phyloP scores from a whole-genome alignment of 2,888 invertebrate species.

The Napeogenes sylphis region DNA sequence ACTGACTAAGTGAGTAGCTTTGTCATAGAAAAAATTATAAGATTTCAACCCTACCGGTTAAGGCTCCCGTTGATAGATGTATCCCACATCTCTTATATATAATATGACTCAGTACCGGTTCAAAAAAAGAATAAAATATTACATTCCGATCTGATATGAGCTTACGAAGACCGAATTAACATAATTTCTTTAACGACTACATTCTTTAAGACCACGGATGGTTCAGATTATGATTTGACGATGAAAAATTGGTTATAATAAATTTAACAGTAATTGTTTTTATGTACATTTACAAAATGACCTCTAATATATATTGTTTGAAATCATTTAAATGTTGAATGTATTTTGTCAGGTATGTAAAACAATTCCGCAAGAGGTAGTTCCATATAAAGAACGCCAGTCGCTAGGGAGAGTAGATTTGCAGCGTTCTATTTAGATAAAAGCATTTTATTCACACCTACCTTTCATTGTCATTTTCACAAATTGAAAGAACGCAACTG shows the following conservation, averaged over 20 bases:
- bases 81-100: too few relatives aligned
- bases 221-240: not conserved
- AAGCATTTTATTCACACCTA: conserved; percentile 23
- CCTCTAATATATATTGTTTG: too few relatives aligned
- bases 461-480: conserved; percentile 9
- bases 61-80: too few relatives aligned
- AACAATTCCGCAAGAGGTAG: conserved; percentile 21
- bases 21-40: too few relatives aligned
- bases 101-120: not conserved
- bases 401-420: conserved; percentile 29
- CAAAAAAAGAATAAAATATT: not conserved
- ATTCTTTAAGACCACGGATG: conserved; percentile 12
- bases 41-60: too few relatives aligned
- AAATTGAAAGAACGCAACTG: conserved; percentile 1
- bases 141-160: conserved; percentile 5
- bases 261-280: not conserved
- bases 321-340: too few relatives aligned
- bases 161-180: conserved; percentile 38
- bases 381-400: conserved; percentile 31
- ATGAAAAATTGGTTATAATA: not conserved
- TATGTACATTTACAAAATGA: too few relatives aligned
- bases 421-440: conserved; percentile 27
- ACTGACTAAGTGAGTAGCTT: too few relatives aligned
- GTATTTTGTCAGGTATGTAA: not conserved
- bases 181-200: conserved; percentile 35